Percentiles rank a stretch among this genome's conserved stretches.
Conservation (phyloP, 2,888 invertebrate species). For the Polymixis lichenea region DNA sequence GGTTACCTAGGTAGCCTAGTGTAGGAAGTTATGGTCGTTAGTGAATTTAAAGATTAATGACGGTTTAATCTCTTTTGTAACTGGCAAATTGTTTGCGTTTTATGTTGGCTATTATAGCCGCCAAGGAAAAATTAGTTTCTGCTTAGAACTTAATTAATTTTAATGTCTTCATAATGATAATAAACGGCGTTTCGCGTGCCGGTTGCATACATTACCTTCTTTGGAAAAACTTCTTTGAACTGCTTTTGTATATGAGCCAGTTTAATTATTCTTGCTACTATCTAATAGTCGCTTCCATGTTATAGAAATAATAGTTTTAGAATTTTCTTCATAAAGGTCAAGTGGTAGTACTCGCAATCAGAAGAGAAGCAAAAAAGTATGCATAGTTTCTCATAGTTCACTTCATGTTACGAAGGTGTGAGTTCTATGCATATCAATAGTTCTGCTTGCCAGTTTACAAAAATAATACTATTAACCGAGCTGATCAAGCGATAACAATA, state of each 20-base stretch:
- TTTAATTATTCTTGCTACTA: not conserved
- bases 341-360: not conserved
- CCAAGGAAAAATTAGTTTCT: not conserved
- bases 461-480: not conserved
- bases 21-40: slow-evolving; percentile 37
- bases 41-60: slow-evolving; percentile 40
- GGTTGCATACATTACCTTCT: not conserved
- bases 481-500: not conserved
- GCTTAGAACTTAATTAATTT: not conserved
- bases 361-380: not conserved
- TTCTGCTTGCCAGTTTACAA: not conserved
- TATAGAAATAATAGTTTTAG: not conserved
- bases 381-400: no score
- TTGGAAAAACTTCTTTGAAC: not conserved
- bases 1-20: slow-evolving; percentile 34
- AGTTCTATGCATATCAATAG: not conserved
- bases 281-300: not conserved
- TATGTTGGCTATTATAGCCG: slow-evolving; percentile 3
- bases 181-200: not conserved
- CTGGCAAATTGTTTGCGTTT: slow-evolving; percentile 42
- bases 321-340: not conserved
- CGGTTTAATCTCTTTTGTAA: slow-evolving; percentile 48
- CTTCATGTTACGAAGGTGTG: no score
- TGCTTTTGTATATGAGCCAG: not conserved
- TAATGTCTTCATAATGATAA: not conserved